A percentile compares a stretch with the other conserved stretches of the same genome.
Evolutionary conservation across 2,888 invertebrate species (phyloP).

Genomic region (Formica aserva): DNA sequence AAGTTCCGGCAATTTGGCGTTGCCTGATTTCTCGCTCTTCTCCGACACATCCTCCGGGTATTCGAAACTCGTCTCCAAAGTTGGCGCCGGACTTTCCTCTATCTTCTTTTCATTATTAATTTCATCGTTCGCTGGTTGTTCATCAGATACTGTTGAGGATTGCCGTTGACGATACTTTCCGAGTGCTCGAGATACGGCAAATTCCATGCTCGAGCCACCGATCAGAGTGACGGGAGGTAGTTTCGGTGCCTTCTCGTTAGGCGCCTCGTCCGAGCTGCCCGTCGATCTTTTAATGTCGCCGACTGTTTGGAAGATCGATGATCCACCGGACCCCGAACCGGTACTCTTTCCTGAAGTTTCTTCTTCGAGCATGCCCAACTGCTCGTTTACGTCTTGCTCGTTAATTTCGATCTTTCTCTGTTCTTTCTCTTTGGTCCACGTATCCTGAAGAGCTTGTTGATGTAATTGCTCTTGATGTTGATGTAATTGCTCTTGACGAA

Average conservation of each 20-base stretch:
- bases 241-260: conserved; percentile 84
- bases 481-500: conserved; percentile 77
- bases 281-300: conserved; percentile 91
- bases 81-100: conserved; percentile 77
- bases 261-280: conserved; percentile 88
- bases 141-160: conserved; percentile 91
- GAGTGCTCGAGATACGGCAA: conserved; percentile 93
- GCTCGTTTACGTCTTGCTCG: conserved; percentile 88
- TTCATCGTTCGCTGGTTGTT: conserved; percentile 88
- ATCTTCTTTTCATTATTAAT: conserved; percentile 84
- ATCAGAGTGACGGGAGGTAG: conserved; percentile 87
- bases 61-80: conserved; percentile 79
- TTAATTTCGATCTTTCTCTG: conserved; percentile 87
- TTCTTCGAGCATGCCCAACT: conserved; percentile 87
- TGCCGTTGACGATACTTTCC: conserved; percentile 93
- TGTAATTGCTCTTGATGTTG: conserved; percentile 82
- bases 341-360: conserved; percentile 88
- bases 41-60: conserved; percentile 79
- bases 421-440: conserved; percentile 87
- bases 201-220: conserved; percentile 92
- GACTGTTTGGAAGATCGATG: conserved; percentile 90
- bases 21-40: conserved; percentile 79
- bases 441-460: conserved; percentile 82
- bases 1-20: conserved; percentile 80
- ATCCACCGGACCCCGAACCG: conserved; percentile 89